These are phyloP conservation scores for Leptodactylus fuscus DNA, from an alignment of 2,113 vertebrate species.

Conservation along the genomic window DNA sequence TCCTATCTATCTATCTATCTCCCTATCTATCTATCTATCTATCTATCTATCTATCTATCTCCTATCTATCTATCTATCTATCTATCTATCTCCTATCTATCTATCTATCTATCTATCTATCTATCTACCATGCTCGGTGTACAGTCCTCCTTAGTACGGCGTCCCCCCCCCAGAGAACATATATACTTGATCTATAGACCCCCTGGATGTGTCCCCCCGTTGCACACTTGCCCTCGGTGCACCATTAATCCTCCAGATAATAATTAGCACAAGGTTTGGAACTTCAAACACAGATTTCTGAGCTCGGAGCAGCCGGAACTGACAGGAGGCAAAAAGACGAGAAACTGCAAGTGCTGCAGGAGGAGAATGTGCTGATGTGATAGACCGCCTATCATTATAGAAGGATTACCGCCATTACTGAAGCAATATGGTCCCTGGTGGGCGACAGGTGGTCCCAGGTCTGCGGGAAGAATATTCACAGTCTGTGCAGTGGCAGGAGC, in stretches of 20 bases:
- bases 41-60: constrained; percentile 27
- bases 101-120: constrained; percentile 21
- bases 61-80: constrained; percentile 26
- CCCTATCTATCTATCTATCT: constrained; percentile 8
- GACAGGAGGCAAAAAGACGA: constrained; percentile 1
- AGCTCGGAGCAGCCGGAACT: constrained; percentile 29
- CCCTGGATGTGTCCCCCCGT: constrained; percentile 21
- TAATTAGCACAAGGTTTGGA: constrained; percentile 52
- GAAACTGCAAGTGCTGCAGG: not conserved
- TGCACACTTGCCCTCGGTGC: constrained; percentile 31
- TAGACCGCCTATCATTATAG: not conserved
- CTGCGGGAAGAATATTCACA: too few relatives aligned
- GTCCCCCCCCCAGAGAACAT: not conserved
- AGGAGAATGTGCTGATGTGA: not conserved
- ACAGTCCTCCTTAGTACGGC: not conserved
- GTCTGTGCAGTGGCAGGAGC: too few relatives aligned
- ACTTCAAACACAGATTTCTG: constrained; percentile 44
- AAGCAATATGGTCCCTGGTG: not conserved
- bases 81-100: not conserved
- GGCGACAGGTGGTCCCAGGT: too few relatives aligned
- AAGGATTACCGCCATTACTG: not conserved
- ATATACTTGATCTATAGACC: constrained; percentile 34
- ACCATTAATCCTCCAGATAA: constrained; percentile 52
- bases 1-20: constrained; percentile 25
- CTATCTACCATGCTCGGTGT: too few relatives aligned